Base-by-base conservation (phyloP, 2,797 vertebrate genomes). In the Garrulus glandarius region DNA sequence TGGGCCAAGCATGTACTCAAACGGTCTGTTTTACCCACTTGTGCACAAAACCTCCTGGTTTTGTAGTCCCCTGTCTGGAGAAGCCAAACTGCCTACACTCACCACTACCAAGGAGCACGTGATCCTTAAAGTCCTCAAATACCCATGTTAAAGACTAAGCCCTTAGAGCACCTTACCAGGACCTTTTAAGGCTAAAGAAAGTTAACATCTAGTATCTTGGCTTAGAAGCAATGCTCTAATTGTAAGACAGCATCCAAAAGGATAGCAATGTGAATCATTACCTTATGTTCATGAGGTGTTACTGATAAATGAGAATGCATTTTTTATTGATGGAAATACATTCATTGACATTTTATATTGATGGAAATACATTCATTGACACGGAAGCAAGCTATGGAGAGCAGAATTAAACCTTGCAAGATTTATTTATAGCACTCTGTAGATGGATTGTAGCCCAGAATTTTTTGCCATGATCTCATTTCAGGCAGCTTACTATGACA, bases 91-190 rank as follows among this genome's bases (percentile, higher is more conserved):
- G 12, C 14, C 19, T 37, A 2, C 2, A 2, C 10, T 59, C 18
- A 57, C 2, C 18, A 8, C 13, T 63, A 43, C 22, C n/a, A 55
- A 56, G 2, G 5, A 79, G 11, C 9, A 20, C 0, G 0, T 43
- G 26, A 7, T 34, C 14, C 43, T 61, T 46, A 9, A 57, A 49
- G 8, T 23, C 29, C 49, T 75, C 34, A 10, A 61, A 61, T 15
- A 61, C 1, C 5, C 23, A 6, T 44, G 24, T 21, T 55, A 63
- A 71, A 41, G 24, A 50, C 27, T 26, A 52, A 7, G 4, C 1
- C 3, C 36, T 53, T 64, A n/a, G 4, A 43, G 3, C 30, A 44
- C 12, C 24, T 75, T 44, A 37, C 24, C 46, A 52, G 7, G 19
- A 41, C 21, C 8, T 80, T 61, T 41, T 19, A 44, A 71, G 16